Base-by-base conservation (phyloP, 1,140 invertebrate genomes). In the Drosophila sturtevanti region DNA sequence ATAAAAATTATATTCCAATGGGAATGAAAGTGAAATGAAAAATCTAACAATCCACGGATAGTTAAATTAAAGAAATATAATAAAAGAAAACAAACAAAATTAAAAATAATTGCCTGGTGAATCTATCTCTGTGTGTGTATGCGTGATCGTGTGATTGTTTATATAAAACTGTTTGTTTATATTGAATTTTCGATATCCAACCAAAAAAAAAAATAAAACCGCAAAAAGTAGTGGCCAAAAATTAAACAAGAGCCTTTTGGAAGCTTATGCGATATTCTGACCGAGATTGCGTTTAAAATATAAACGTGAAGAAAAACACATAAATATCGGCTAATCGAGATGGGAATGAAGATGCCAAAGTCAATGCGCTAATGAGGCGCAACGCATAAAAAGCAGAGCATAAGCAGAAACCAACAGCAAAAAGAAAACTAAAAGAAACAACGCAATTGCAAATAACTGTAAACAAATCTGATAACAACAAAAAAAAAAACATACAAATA, bases 261-360 rank as follows among this genome's bases (percentile, higher is more conserved):
- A 59, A 54, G 61, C 44, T 74, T 37, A 65, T 55, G 69, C 51
- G 82, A 86, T 86, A 61, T 72, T 79, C 70, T 68, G 75, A 68
- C 44, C 75, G 24, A 68, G 79, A 89, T 87, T 76, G 68, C 54
- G 68, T 59, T 58, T 27, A 10, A 77, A 63, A 68, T 34, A 61
- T 63, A 38, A 48, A 56, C 68, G 66, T 35, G 52, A 63, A 62
- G 27, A 67, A 77, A 66, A 77, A 66, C 68, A 84, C 84, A 80
- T 87, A 87, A 87, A 89, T 79, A 85, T 82, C 56, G 54, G 65
- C 68, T 77, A 85, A 85, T 85, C 81, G 62, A 31, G 77, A 70
- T 68, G 74, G 61, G 37, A 44, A 35, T 48, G 41, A 48, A 48
- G 41, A 48, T 48, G 65, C 55, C 62, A 63, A 48, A 48, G 37